Conservation (phyloP, 2,113 vertebrate genomes). For the Eretmochelys imbricata region DNA sequence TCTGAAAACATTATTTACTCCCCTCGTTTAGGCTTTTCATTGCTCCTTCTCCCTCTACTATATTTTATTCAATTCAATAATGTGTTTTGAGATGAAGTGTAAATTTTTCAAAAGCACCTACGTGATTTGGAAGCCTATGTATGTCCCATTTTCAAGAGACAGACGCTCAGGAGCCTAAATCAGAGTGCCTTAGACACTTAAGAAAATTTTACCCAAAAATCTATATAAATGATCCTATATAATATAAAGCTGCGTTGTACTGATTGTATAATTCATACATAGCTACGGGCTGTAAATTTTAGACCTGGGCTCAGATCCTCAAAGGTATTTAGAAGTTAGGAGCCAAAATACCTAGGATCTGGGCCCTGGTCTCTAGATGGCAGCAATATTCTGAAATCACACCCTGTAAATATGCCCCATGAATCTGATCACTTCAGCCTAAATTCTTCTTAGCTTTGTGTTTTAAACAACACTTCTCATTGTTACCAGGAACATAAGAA, state of each 20-base stretch:
- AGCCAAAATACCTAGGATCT: not conserved
- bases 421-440: not conserved
- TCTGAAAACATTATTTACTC: not conserved
- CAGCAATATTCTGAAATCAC: not conserved
- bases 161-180: not conserved
- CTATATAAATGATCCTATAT: not conserved
- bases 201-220: not conserved
- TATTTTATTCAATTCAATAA: not conserved
- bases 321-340: not conserved
- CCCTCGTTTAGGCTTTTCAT: not conserved
- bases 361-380: not conserved
- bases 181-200: not conserved
- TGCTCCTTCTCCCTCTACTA: not conserved
- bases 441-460: not conserved
- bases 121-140: not conserved
- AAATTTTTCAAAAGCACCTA: not conserved
- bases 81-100: not conserved
- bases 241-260: not conserved
- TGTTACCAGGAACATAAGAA: not conserved
- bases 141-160: not conserved
- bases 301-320: not conserved
- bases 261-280: not conserved
- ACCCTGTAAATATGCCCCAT: not conserved
- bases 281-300: not conserved
- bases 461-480: not conserved